These are phyloP conservation scores for Leucophenga montana DNA, from an alignment of 2,888 invertebrate genomes.

Conservation along the genomic window DNA sequence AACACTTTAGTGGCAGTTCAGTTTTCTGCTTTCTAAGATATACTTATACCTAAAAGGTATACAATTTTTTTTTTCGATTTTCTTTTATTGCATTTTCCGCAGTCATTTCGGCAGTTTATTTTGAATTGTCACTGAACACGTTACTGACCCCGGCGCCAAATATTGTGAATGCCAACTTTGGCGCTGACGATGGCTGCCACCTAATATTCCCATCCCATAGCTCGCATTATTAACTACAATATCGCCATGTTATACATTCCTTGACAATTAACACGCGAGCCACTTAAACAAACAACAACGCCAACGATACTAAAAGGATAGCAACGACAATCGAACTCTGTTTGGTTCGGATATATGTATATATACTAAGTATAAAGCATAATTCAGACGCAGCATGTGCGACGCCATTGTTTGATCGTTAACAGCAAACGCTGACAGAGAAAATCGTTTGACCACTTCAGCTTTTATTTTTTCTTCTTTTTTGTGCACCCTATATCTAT, in stretches of 20 bases:
- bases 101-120: constrained; percentile 61
- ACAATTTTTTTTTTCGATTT: constrained; percentile 29
- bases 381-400: constrained; percentile 4
- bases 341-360: too few species aligned
- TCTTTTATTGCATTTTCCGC: constrained; percentile 39
- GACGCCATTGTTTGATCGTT: constrained; percentile 50
- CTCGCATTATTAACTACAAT: constrained; percentile 40
- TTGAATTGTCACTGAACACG: constrained; percentile 64
- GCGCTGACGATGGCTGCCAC: constrained; percentile 21
- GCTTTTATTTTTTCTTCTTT: too few species aligned
- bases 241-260: constrained; percentile 61
- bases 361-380: too few species aligned
- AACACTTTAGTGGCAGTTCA: too few species aligned
- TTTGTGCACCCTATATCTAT: too few species aligned
- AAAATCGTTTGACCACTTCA: not conserved
- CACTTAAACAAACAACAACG: constrained; percentile 59
- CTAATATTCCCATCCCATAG: constrained; percentile 23
- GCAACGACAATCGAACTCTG: not conserved
- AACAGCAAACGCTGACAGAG: too few species aligned
- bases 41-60: too few species aligned
- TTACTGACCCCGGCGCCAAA: constrained; percentile 41
- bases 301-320: constrained; percentile 30
- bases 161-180: constrained; percentile 22
- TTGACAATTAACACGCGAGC: constrained; percentile 65
- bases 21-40: constrained; percentile 26